Evolutionary conservation across 2,113 vertebrate genomes (phyloP).

Genomic region (Cyprinodon tularosa): DNA sequence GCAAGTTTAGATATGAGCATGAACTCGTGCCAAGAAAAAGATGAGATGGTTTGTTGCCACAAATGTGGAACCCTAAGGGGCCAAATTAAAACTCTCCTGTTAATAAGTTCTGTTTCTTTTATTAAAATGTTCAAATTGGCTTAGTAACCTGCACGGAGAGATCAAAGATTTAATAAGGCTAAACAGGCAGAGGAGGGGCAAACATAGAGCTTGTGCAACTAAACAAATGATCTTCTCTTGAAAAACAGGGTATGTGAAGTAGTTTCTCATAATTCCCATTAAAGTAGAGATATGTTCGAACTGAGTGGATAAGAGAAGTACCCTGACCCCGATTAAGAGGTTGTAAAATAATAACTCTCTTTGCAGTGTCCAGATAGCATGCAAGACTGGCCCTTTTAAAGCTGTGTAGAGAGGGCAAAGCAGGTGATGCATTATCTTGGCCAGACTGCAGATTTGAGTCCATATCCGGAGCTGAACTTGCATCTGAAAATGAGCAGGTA

Average conservation of each 20-base stretch:
- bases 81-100: conserved; percentile 36
- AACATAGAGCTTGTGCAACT: conserved; percentile 30
- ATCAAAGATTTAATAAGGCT: conserved; percentile 37
- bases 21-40: conserved; percentile 36
- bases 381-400: conserved; percentile 14
- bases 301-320: conserved; percentile 44
- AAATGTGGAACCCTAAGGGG: conserved; percentile 26
- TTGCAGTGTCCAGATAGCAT: conserved; percentile 27
- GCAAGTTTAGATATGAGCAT: conserved; percentile 30
- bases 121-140: conserved; percentile 32
- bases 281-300: conserved; percentile 50
- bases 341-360: conserved; percentile 45
- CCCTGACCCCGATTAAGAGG: conserved; percentile 48
- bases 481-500: conserved; percentile 34
- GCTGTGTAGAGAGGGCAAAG: conserved; percentile 23
- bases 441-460: conserved; percentile 37
- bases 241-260: conserved; percentile 20
- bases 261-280: conserved; percentile 41
- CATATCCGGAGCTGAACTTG: conserved; percentile 44
- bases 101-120: conserved; percentile 28
- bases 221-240: conserved; percentile 43
- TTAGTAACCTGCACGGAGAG: conserved; percentile 30
- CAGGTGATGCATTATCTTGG: conserved; percentile 45
- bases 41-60: conserved; percentile 45
- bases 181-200: conserved; percentile 19